These are phyloP conservation scores for Halcyon malimbica DNA, from an alignment of 2,113 vertebrate genomes.

Conservation along the genomic window DNA sequence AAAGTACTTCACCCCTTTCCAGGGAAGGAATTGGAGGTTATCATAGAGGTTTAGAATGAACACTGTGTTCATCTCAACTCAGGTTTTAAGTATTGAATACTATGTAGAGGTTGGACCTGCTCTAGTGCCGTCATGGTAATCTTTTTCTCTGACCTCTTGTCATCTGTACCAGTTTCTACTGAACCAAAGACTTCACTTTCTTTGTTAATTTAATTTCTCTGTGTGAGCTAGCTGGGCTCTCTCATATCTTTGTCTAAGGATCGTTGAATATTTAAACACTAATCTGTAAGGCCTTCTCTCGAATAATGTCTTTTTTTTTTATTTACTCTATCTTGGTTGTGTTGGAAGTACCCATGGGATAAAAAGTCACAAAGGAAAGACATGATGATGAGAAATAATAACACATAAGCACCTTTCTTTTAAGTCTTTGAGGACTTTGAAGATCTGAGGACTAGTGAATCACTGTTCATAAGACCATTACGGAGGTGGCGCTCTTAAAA, in stretches of 20 bases:
- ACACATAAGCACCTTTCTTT: background rate
- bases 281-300: background rate
- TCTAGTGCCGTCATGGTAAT: background rate
- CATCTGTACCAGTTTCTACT: background rate
- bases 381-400: background rate
- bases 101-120: background rate
- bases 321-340: background rate
- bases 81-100: background rate
- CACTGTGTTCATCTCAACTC: background rate
- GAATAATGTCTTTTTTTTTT: background rate
- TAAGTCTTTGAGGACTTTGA: slow-evolving; percentile 20
- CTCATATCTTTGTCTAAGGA: background rate
- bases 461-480: background rate
- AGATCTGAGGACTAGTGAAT: slow-evolving; percentile 30
- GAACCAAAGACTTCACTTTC: background rate
- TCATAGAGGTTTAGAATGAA: background rate
- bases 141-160: background rate
- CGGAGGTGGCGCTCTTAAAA: background rate
- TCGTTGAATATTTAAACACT: background rate
- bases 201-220: background rate
- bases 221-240: background rate
- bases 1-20: background rate
- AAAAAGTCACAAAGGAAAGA: background rate
- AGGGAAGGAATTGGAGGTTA: background rate
- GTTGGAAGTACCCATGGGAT: background rate